A percentile compares a stretch with the other conserved stretches of the same genome.
phyloP scores from a whole-genome alignment of 2,888 invertebrate genomes.

The Pomacea canaliculata region DNA sequence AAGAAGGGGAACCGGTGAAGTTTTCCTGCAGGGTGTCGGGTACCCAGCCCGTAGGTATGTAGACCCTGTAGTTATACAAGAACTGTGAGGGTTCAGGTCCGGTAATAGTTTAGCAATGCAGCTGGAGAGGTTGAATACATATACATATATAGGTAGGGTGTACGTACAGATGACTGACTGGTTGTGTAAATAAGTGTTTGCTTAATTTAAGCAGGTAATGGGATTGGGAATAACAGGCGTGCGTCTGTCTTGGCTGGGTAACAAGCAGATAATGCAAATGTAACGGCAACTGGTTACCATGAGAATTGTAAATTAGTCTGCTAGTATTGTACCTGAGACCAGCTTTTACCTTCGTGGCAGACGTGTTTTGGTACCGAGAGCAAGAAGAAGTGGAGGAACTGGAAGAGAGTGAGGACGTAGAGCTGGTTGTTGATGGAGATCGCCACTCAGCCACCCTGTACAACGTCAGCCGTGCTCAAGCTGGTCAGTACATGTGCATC shows the following conservation, averaged over 20 bases:
- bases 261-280: too few species aligned
- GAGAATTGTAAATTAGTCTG: too few species aligned
- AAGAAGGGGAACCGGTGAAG: constrained; percentile 62
- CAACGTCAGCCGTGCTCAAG: constrained; percentile 46
- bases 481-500: constrained; percentile 64
- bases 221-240: too few species aligned
- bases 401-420: constrained; percentile 62
- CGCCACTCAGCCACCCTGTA: constrained; percentile 54
- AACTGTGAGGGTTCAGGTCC: too few species aligned
- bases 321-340: constrained; percentile 2
- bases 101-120: too few species aligned
- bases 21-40: constrained; percentile 60
- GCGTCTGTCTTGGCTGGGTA: too few species aligned
- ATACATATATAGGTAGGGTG: too few species aligned
- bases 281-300: too few species aligned
- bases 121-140: too few species aligned
- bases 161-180: too few species aligned
- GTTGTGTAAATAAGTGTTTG: too few species aligned
- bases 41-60: constrained; percentile 59
- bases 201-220: too few species aligned
- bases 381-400: constrained; percentile 55
- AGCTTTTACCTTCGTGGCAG: constrained; percentile 38
- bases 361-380: constrained; percentile 66
- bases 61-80: neutral
- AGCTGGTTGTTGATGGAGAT: constrained; percentile 49